Evolutionary conservation across 2,888 invertebrate species (phyloP).

Genomic region (Trachelus tabidus): DNA sequence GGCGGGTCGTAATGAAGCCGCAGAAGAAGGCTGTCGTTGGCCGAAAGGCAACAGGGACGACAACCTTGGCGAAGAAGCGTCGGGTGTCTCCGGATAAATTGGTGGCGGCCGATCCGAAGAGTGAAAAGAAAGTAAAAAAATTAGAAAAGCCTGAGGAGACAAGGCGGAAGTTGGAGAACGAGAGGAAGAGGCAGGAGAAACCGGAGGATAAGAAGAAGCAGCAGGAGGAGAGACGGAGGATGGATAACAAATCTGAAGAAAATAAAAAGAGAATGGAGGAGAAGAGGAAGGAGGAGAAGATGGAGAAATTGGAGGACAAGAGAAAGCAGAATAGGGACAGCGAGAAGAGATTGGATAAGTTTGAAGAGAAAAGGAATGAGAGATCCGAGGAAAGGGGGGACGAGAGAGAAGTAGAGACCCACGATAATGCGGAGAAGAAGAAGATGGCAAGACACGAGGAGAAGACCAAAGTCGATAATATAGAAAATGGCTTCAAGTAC

Average conservation of each 20-base stretch:
- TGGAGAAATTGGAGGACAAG: constrained; percentile 31
- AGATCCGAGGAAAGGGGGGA: constrained; percentile 41
- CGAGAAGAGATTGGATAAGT: constrained; percentile 39
- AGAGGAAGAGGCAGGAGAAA: constrained; percentile 35
- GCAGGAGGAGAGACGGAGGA: constrained; percentile 47
- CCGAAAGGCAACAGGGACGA: constrained; percentile 62
- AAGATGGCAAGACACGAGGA: constrained; percentile 46
- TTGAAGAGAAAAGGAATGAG: constrained; percentile 35
- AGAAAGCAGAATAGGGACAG: constrained; percentile 45
- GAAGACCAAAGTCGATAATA: constrained; percentile 32
- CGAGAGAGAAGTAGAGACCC: not conserved
- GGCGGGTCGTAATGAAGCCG: constrained; percentile 60
- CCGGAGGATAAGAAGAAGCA: constrained; percentile 34
- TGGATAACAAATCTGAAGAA: constrained; percentile 46
- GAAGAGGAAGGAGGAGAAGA: constrained; percentile 39
- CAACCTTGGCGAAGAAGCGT: constrained; percentile 59
- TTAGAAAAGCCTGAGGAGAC: constrained; percentile 25
- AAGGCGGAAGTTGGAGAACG: constrained; percentile 35
- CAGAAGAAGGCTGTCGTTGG: constrained; percentile 63
- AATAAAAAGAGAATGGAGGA: constrained; percentile 33
- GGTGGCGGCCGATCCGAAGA: constrained; percentile 44
- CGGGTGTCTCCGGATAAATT: constrained; percentile 51
- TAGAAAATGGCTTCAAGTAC: not conserved
- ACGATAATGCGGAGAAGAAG: constrained; percentile 35
- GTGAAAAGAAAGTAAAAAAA: constrained; percentile 52